These are phyloP conservation scores for Phalacrocorax aristotelis DNA, from an alignment of 2,113 vertebrate species.

Conservation along the genomic window DNA sequence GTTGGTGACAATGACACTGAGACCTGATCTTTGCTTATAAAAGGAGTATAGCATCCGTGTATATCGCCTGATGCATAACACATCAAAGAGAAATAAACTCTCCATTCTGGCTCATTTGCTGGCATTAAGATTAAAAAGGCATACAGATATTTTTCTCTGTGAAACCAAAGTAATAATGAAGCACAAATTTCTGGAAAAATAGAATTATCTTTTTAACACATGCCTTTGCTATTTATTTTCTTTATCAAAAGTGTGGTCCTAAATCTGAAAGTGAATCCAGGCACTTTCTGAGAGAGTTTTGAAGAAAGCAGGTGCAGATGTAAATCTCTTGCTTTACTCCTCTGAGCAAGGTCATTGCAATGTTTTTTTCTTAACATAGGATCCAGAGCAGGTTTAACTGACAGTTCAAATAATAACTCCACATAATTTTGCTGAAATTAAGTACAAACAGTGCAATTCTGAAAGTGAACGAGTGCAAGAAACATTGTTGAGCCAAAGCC, in stretches of 20 bases:
- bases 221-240: not conserved
- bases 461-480: not conserved
- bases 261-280: not conserved
- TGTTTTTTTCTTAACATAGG: not conserved
- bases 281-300: not conserved
- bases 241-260: not conserved
- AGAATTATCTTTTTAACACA: not conserved
- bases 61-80: not conserved
- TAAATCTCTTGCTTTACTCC: not conserved
- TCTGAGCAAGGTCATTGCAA: not conserved
- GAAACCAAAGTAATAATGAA: not conserved
- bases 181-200: not conserved
- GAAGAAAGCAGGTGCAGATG: not conserved
- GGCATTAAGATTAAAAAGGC: not conserved
- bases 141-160: not conserved
- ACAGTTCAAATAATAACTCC: not conserved
- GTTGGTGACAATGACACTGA: not conserved
- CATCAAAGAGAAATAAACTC: not conserved
- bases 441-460: not conserved
- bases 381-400: not conserved
- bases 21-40: not conserved
- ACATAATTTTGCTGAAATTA: not conserved
- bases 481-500: not conserved
- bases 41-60: not conserved
- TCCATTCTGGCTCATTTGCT: not conserved